phyloP scores from a whole-genome alignment of 2,113 vertebrate genomes.

The Gorilla gorilla region DNA sequence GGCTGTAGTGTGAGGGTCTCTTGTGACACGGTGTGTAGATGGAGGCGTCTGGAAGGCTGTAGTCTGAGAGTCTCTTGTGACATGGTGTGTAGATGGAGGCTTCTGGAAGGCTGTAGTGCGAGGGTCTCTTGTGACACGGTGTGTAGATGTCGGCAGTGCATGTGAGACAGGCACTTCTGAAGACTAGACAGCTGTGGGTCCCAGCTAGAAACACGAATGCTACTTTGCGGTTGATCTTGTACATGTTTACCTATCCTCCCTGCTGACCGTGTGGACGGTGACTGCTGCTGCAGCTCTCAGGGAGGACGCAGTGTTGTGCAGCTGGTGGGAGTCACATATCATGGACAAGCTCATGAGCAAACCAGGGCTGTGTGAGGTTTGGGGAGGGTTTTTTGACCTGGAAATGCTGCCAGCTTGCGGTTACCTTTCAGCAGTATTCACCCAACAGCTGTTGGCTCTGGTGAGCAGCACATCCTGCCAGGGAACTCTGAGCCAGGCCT shows the following conservation, averaged over 20 bases:
- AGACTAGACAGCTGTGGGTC: neutral
- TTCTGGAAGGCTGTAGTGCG: neutral
- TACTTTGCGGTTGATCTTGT: neutral
- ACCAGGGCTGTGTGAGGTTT: neutral
- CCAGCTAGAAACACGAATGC: neutral
- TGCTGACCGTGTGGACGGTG: rapidly evolving
- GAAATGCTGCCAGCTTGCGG: rapidly evolving
- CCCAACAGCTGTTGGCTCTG: neutral
- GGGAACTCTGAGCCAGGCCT: neutral
- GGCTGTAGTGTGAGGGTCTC: too few species aligned
- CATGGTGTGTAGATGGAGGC: neutral
- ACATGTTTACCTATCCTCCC: neutral
- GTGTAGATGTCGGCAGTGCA: neutral
- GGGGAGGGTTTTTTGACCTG: neutral
- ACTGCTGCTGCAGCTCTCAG: neutral
- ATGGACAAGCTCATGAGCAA: neutral
- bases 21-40: too few species aligned
- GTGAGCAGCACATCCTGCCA: neutral
- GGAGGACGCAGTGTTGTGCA: neutral
- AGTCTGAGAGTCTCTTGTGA: too few species aligned
- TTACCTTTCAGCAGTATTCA: neutral
- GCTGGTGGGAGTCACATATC: neutral
- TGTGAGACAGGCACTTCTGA: neutral
- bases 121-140: neutral
- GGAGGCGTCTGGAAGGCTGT: too few species aligned